A percentile compares a stretch with the other conserved stretches of the same genome.
Evolutionary conservation across 2,113 vertebrate species (phyloP).

Genomic region (Mesitornis unicolor): DNA sequence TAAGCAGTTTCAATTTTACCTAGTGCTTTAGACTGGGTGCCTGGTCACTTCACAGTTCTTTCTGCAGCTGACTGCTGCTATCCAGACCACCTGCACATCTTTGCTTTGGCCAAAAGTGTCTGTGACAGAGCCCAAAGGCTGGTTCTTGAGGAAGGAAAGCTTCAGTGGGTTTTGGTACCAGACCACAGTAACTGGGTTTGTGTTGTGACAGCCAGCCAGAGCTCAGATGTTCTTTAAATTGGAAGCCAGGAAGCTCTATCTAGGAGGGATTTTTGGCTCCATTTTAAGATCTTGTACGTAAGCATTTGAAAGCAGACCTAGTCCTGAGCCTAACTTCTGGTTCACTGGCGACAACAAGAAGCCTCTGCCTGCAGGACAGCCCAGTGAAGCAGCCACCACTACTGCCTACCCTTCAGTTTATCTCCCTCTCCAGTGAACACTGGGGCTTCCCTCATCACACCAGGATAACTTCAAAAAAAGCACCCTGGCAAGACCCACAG

Average conservation of each 20-base stretch:
- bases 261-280: slow-evolving; percentile 27
- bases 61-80: neutral
- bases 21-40: neutral
- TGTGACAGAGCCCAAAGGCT: slow-evolving; percentile 9
- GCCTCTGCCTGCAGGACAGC: neutral
- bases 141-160: neutral
- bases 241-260: slow-evolving; percentile 33
- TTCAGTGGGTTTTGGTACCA: slow-evolving; percentile 20
- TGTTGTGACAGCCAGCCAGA: slow-evolving; percentile 33
- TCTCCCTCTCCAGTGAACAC: accelerated
- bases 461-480: neutral
- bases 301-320: neutral
- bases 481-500: accelerated
- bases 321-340: neutral
- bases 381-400: neutral
- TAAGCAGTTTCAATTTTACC: neutral
- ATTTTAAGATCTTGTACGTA: slow-evolving; percentile 4
- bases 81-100: neutral
- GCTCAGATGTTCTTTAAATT: slow-evolving; percentile 30
- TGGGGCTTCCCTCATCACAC: accelerated
- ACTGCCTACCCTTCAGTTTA: neutral
- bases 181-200: slow-evolving; percentile 20
- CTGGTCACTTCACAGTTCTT: neutral
- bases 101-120: slow-evolving; percentile 10
- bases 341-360: neutral